Conservation (phyloP, 2,797 vertebrate species). For the Sebastes trivittatus region DNA sequence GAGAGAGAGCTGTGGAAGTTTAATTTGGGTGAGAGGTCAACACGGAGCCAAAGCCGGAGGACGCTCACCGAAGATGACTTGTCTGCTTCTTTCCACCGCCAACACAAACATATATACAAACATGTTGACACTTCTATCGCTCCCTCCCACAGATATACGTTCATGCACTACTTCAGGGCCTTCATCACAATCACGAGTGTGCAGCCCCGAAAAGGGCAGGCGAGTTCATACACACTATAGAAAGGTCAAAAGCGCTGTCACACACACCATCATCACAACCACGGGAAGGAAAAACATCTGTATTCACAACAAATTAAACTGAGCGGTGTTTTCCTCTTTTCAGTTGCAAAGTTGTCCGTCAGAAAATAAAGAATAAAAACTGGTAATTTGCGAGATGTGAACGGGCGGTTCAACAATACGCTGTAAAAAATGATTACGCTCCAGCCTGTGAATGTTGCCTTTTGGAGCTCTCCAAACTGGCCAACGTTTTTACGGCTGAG, state of each 20-base stretch:
- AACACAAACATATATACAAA: constrained; percentile 29
- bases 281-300: constrained; percentile 33
- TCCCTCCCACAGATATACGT: not conserved
- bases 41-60: constrained; percentile 62
- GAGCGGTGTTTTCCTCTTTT: constrained; percentile 24
- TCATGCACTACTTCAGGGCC: not conserved
- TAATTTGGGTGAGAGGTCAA: constrained; percentile 85
- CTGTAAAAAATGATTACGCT: constrained; percentile 30
- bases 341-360: not conserved
- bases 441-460: constrained; percentile 18
- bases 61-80: constrained; percentile 42
- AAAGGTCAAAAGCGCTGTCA: constrained; percentile 40
- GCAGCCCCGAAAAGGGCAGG: not conserved
- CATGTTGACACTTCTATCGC: constrained; percentile 4
- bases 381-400: constrained; percentile 48
- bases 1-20: constrained; percentile 71
- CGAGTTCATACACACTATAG: not conserved
- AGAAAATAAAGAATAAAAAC: not conserved
- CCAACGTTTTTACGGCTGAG: constrained; percentile 34
- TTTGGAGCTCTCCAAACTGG: constrained; percentile 22
- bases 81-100: constrained; percentile 27
- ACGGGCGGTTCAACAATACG: constrained; percentile 24
- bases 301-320: constrained; percentile 26
- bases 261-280: constrained; percentile 18
- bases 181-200: not conserved